Evolutionary conservation across 2,888 invertebrate genomes (phyloP), one percentile per base, ranked within the genome.

Genomic region (Meteorus cinctellus): DNA sequence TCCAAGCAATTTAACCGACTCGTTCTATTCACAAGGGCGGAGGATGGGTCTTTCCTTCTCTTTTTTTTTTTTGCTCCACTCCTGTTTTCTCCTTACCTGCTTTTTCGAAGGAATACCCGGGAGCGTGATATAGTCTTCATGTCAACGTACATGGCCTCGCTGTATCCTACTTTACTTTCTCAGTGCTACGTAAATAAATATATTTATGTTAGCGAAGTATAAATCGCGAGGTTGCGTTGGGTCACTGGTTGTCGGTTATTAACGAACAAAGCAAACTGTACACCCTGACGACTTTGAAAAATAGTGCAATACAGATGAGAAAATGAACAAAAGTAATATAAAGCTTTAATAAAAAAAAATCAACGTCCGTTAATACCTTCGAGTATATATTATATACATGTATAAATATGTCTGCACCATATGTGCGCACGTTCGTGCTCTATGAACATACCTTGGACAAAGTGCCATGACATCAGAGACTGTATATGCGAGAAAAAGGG

Each of bases 181-280:
- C 68, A 29, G 5, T 51, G 65, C 51, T 72, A 19, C 59, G 34
- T 62, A 14, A 31, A 19, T 19, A 27, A 41, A 66, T 19, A 27
- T 59, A 36, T 66, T 36, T 66, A 31, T 29, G 16, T 31, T n/a
- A 10, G 27, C 31, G 62, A 51, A 55, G 51, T 41, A 34, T 55
- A 69, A 70, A 70, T 51, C 55, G 51, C 55, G 24, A 36, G 74
- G 74, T 70, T 69, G 69, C 12, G 19, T 60, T 66, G 66, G 74
- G 74, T 68, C 55, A 72, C 78, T 62, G 70, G 74, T 71, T 24
- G 41, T 29, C 62, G 70, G 78, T 81, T 79, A 78, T 78, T 79
- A 81, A 78, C 78, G 78, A 79, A 79, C 80, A 79, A 78, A 81
- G 76, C 36, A 34, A 29, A 51, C 45, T 31, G 24, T 27, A 51